Conservation (phyloP, 2,113 vertebrate genomes). For the Ceuthmochares aereus region DNA sequence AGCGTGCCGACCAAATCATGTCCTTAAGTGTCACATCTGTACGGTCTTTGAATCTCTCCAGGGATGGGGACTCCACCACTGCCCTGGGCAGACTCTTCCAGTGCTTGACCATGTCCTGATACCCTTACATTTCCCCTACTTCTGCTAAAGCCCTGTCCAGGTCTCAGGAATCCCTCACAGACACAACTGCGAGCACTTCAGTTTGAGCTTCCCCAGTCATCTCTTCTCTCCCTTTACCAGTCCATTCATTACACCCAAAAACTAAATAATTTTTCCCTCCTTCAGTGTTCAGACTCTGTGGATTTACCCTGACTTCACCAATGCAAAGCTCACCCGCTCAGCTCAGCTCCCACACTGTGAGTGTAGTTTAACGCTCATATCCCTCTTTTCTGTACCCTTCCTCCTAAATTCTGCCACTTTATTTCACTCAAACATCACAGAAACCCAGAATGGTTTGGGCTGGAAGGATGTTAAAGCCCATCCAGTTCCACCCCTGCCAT, state of each 20-base stretch:
- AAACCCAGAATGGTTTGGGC: no score
- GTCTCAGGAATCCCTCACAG: background rate
- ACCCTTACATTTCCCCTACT: fast-evolving
- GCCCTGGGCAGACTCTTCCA: no score
- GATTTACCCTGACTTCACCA: background rate
- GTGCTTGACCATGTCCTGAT: no score
- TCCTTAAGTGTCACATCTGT: no score
- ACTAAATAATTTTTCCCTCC: background rate
- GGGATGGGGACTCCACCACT: no score
- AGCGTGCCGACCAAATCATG: no score
- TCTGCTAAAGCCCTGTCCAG: background rate
- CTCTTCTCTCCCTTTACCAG: background rate
- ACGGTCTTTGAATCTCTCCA: no score
- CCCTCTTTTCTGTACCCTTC: background rate
- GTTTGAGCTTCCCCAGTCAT: background rate
- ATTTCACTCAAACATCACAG: background rate
- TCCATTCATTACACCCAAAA: fast-evolving
- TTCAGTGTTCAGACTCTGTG: background rate
- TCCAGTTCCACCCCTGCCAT: no score
- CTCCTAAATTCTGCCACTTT: background rate
- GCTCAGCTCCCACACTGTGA: background rate
- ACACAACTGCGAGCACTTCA: fast-evolving
- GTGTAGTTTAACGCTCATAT: background rate
- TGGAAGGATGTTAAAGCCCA: no score
- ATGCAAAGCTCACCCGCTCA: fast-evolving